Percentiles rank a stretch among this genome's conserved stretches.
These are phyloP conservation scores for Gryon sp. DNA, from an alignment of 1,140 invertebrate genomes.

Conservation along the genomic window DNA sequence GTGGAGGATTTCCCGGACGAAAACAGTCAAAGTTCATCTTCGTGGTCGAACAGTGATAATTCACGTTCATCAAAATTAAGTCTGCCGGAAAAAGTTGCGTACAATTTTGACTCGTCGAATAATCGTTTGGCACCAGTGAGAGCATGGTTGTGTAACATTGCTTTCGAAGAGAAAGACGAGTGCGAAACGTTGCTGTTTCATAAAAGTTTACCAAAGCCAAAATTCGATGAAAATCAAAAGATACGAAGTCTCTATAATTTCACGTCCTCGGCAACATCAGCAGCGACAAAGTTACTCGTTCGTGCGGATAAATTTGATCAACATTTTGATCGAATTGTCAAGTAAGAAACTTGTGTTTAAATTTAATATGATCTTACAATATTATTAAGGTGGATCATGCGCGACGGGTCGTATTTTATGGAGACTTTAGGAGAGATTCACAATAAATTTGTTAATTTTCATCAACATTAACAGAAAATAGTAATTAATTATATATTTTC, in stretches of 20 bases:
- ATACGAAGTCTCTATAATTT: constrained; percentile 62
- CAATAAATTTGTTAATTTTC: no score
- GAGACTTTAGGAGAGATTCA: no score
- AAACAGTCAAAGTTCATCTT: constrained; percentile 12
- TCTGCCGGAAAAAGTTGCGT: constrained; percentile 15
- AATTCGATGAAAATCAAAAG: constrained; percentile 34
- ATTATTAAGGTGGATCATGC: no score
- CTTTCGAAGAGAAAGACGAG: constrained; percentile 66
- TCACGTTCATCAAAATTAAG: constrained; percentile 1
- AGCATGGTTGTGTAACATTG: constrained; percentile 70
- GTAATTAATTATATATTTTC: no score
- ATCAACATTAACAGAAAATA: no score
- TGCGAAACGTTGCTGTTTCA: constrained; percentile 69
- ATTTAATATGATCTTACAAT: no score
- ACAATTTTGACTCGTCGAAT: neutral
- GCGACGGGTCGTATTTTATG: no score
- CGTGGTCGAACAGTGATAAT: neutral
- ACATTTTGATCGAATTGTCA: constrained; percentile 59
- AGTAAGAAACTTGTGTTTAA: constrained; percentile 66
- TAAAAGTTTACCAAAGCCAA: constrained; percentile 68
- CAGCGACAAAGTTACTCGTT: constrained; percentile 73
- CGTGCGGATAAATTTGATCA: constrained; percentile 71
- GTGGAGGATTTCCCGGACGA: constrained; percentile 69
- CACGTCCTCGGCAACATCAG: constrained; percentile 71
- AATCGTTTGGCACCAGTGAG: constrained; percentile 56